Conservation (phyloP, 2,797 vertebrate genomes). For the Thamnophis elegans region DNA sequence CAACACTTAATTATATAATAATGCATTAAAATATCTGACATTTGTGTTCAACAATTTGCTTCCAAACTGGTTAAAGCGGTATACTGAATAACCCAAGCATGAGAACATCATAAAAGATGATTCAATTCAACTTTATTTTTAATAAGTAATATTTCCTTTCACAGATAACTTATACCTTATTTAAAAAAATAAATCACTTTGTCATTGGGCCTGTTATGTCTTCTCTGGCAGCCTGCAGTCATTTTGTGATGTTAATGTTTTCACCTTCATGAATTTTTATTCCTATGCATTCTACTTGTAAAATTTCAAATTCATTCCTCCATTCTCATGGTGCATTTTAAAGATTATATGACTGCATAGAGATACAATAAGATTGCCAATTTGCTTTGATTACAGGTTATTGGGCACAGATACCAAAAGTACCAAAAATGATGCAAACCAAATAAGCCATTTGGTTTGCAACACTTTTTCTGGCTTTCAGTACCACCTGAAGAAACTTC, state of each 20-base stretch:
- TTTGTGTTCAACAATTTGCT: not conserved
- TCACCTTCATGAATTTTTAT: not conserved
- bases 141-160: not conserved
- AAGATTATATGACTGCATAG: not conserved
- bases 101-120: not conserved
- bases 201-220: not conserved
- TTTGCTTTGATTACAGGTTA: not conserved
- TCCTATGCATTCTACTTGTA: not conserved
- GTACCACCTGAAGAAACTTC: not conserved
- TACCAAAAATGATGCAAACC: not conserved
- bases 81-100: not conserved
- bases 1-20: not conserved
- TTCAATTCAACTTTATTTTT: not conserved
- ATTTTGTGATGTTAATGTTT: not conserved
- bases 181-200: not conserved
- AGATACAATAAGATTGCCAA: not conserved
- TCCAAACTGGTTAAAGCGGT: not conserved
- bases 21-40: not conserved
- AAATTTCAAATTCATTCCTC: not conserved
- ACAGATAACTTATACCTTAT: not conserved
- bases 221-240: not conserved
- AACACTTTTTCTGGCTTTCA: not conserved
- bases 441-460: not conserved
- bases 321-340: not conserved
- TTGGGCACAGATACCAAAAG: not conserved